Evolutionary conservation across 2,888 invertebrate genomes (phyloP), one percentile per base, ranked within the genome.

Genomic region (Frankliniella fusca): DNA sequence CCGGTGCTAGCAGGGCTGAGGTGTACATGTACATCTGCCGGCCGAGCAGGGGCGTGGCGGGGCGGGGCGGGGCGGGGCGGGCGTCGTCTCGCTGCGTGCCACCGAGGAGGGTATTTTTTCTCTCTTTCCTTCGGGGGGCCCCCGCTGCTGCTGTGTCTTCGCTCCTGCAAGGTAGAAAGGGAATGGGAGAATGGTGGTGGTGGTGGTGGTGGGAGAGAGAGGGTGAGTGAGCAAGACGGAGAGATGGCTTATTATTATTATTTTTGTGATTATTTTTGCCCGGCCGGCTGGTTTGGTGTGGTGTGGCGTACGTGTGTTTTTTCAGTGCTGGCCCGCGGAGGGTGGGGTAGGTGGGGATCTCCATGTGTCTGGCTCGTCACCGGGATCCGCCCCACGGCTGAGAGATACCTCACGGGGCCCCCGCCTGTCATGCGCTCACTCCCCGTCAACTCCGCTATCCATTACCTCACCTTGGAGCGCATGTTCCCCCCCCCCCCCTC

Each of bases 191-290:
- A 12, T 12, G 54, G 54, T 18, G 54, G 18, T 54, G 54, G 54
- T 54, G 70, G 70, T 76, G 27, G 70, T 27, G 18, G 54, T 15
- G 54, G 15, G 23, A 76, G 23, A 23, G 70, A 23, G 70, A n/a
- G n/a, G n/a, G n/a, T n/a, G n/a, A n/a, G n/a, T n/a, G n/a, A 3
- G 70, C 54, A n/a, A 54, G 54, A 3, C 12, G 54, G 15, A 54
- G 54, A 20, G 38, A 11, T 0, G 27, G 70, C 70, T 76, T 76
- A 76, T 76, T 76, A 76, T 70, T 70, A 9, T 70, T 81, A 65
- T 82, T 80, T 80, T 82, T 65, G 28, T 27, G 76, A 20, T 28
- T 83, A 70, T 83, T 80, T 81, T 81, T 83, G 79, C 80, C 81
- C 38, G 48, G 54, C 54, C 20, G 70, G 70, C 70, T 76, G 70